Evolutionary conservation across 2,888 invertebrate species (phyloP), one percentile per base, ranked within the genome.

Genomic region (Hydroisotoma schaefferi): DNA sequence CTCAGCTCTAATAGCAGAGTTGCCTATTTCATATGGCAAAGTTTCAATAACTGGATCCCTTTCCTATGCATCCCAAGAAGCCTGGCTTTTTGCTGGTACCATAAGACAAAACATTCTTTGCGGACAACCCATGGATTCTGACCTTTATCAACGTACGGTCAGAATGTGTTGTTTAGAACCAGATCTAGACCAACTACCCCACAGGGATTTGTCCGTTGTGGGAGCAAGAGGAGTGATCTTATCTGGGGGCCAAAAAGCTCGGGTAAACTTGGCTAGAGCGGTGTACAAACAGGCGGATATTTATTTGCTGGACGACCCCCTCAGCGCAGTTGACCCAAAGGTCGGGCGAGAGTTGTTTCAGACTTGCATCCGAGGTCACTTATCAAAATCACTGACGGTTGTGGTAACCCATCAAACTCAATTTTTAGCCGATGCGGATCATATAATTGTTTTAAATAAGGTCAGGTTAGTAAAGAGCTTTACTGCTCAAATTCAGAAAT

Each of bases 1-100:
- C 8, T 84, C 86, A 74, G 78, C 86, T 57, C 80, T 91, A 18
- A 78, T 91, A 65, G 84, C 85, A n/a, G 91, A 92, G 76, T 76
- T 90, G 18, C 81, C 83, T 1, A 77, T 84, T 4, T 76, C 78
- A 1, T 76, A 79, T 28, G 90, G 91, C 0, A 79, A 79, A 0
- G 74, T 88, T 51, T 80, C 80, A 2, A 76, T 87, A 18, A 80
- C 81, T 1, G 89, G 89, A 4, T 76, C 73, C 33, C 64, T 81
- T 4, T 78, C 80, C 0, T 91, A 88, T 75, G 85, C 86, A 1
- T 83, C 87, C 49, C 80, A 81, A 74, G 78, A 81, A 57, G 53
- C 70, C 0, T 68, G 66, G 64, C 55, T 68, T 37, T 62, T 63
- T 43, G 22, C 6, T 37, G 58, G 55, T 2, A 53, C 57, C 2